These are phyloP conservation scores for Rhipidura dahli DNA, from an alignment of 2,113 vertebrate species.

Conservation along the genomic window DNA sequence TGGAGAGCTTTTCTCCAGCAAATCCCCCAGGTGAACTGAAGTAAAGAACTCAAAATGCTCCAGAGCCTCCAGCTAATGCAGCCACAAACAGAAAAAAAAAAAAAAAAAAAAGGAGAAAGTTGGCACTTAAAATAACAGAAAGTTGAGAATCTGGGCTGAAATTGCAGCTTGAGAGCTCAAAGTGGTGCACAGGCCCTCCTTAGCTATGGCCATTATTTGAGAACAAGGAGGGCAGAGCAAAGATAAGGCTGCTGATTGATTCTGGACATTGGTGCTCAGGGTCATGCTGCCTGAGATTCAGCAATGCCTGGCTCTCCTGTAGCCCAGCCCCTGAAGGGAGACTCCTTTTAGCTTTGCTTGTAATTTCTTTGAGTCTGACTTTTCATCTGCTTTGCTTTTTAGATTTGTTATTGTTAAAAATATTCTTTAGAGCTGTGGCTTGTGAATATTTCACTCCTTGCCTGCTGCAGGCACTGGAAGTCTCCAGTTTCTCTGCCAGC, in stretches of 20 bases:
- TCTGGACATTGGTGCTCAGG: neutral
- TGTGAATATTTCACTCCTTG: neutral
- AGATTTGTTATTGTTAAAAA: neutral
- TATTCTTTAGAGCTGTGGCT: neutral
- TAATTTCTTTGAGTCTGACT: neutral
- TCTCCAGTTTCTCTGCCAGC: neutral
- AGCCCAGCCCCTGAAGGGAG: neutral
- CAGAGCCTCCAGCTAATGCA: neutral
- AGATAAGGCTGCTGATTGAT: neutral
- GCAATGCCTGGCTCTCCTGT: neutral
- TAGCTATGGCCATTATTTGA: neutral
- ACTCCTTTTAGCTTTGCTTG: neutral
- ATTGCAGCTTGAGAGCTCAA: neutral
- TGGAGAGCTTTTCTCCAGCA: slow-evolving; percentile 2
- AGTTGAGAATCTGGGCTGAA: neutral
- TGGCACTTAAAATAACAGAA: neutral
- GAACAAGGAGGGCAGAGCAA: neutral
- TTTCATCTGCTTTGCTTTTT: neutral
- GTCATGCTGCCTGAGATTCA: neutral
- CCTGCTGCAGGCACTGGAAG: neutral
- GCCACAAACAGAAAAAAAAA: neutral
- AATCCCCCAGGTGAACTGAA: neutral
- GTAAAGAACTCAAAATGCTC: neutral
- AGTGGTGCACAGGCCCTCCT: neutral
- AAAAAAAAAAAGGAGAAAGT: neutral